Conservation (phyloP, 2,888 invertebrate genomes). For the Netelia virgata region DNA sequence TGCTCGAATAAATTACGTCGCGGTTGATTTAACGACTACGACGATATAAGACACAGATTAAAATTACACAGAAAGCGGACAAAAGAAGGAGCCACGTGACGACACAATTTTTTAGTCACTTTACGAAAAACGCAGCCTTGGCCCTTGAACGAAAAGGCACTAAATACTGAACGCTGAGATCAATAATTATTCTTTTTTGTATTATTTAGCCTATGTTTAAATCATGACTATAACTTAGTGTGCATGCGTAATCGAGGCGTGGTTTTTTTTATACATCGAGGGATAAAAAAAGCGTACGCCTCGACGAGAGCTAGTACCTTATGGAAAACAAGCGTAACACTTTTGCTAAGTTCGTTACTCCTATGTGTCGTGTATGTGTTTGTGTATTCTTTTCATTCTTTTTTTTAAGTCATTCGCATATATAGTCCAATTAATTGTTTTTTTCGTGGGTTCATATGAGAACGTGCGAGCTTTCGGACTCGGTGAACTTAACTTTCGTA, state of each 20-base stretch:
- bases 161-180: slow-evolving; percentile 68
- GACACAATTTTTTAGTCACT: slow-evolving; percentile 7
- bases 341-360: slow-evolving; percentile 58
- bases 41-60: slow-evolving; percentile 27
- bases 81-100: slow-evolving; percentile 8
- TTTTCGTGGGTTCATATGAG: slow-evolving; percentile 76
- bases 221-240: slow-evolving; percentile 61
- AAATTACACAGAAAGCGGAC: slow-evolving; percentile 28
- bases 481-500: slow-evolving; percentile 80
- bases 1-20: slow-evolving; percentile 41
- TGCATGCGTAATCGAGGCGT: slow-evolving; percentile 64
- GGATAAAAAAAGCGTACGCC: slow-evolving; percentile 52
- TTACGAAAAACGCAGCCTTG: slow-evolving; percentile 26
- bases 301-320: slow-evolving; percentile 66
- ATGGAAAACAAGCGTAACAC: slow-evolving; percentile 68
- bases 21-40: slow-evolving; percentile 3
- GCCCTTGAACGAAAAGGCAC: slow-evolving; percentile 67
- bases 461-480: slow-evolving; percentile 79
- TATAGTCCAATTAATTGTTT: slow-evolving; percentile 15
- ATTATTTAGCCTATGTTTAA: slow-evolving; percentile 41
- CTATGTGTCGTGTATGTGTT: slow-evolving; percentile 38
- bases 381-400: slow-evolving; percentile 1
- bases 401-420: slow-evolving; percentile 31
- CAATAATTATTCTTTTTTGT: slow-evolving; percentile 49
- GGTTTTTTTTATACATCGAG: slow-evolving; percentile 28